Conservation (phyloP, 2,797 vertebrate genomes). For the Leptoclinus maculatus region DNA sequence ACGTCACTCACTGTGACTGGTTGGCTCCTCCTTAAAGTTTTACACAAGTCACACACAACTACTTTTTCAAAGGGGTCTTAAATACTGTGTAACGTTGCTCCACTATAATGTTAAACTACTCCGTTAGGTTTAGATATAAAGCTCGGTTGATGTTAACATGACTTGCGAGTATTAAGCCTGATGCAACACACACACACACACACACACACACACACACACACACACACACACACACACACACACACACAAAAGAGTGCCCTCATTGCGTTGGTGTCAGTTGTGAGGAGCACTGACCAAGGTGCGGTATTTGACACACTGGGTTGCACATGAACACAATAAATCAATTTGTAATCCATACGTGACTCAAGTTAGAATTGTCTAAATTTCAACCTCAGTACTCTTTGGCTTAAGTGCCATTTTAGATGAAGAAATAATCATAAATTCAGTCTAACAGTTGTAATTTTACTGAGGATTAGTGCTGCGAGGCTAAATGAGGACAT, state of each 20-base stretch:
- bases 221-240: background rate
- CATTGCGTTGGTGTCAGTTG: too few species aligned
- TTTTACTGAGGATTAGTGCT: slow-evolving; percentile 39
- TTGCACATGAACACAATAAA: background rate
- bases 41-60: background rate
- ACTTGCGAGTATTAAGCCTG: background rate
- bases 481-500: slow-evolving; percentile 47
- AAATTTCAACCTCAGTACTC: background rate
- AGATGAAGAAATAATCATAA: slow-evolving; percentile 31
- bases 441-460: slow-evolving; percentile 15
- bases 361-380: background rate
- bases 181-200: too few species aligned
- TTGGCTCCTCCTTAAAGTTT: slow-evolving; percentile 4
- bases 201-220: background rate
- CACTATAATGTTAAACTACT: background rate
- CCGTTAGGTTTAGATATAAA: too few species aligned
- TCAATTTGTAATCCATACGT: background rate
- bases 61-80: background rate
- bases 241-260: too few species aligned
- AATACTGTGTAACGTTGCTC: background rate
- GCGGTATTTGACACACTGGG: background rate
- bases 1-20: slow-evolving; percentile 18
- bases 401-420: slow-evolving; percentile 3
- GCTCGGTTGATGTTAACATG: background rate
- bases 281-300: too few species aligned